Evolutionary conservation across 2,113 vertebrate genomes (phyloP).

Genomic region (Rallus limicola): DNA sequence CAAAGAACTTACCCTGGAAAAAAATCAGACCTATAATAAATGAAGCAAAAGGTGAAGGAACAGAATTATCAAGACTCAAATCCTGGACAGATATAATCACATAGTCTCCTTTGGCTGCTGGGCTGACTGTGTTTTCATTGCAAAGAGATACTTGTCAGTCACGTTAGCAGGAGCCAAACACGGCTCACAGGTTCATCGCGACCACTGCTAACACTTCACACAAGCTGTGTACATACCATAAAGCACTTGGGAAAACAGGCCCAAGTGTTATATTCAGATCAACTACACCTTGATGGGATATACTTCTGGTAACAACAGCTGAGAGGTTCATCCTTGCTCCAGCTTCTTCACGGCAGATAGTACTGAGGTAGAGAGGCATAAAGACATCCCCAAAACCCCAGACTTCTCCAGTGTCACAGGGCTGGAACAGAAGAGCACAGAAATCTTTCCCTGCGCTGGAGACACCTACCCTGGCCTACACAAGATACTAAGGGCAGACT

Average conservation of each 20-base stretch:
- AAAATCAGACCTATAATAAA: not conserved
- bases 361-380: not conserved
- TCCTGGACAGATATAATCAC: not conserved
- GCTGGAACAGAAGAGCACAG: not conserved
- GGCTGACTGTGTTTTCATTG: fast-evolving
- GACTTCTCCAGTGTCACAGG: not conserved
- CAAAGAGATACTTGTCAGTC: not conserved
- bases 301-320: not conserved
- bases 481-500: fast-evolving
- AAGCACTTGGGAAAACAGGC: not conserved
- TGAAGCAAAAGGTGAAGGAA: not conserved
- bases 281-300: not conserved
- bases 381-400: not conserved
- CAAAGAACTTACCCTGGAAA: not conserved
- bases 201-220: not conserved
- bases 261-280: not conserved
- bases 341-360: not conserved
- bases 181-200: not conserved
- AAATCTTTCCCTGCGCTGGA: not conserved
- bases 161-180: not conserved
- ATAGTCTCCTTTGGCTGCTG: not conserved
- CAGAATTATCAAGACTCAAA: not conserved
- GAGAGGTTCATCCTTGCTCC: not conserved
- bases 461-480: not conserved
- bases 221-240: fast-evolving